phyloP scores from a whole-genome alignment of 2,888 invertebrate genomes.

The Chirona hameri region DNA sequence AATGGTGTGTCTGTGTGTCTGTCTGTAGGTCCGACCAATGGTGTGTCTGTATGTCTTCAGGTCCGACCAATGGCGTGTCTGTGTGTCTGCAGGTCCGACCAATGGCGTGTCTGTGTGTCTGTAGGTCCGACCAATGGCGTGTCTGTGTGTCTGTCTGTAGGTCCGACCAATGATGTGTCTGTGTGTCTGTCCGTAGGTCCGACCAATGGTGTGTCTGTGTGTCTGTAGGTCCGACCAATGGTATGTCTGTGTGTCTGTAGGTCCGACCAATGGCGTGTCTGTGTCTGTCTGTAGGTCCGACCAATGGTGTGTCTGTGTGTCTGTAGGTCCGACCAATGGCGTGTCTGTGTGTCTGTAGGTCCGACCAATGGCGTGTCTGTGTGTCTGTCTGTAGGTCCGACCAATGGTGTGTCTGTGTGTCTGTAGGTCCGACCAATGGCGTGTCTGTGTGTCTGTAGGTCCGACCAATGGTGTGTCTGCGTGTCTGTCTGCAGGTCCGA shows the following conservation, averaged over 20 bases:
- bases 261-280: not conserved
- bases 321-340: not conserved
- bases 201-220: not conserved
- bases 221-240: slow-evolving; percentile 3
- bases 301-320: not conserved
- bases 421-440: not conserved
- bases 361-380: not conserved
- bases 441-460: not conserved
- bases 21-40: slow-evolving; percentile 3
- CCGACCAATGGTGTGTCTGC: slow-evolving; percentile 24
- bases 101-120: not conserved
- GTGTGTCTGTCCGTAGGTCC: not conserved
- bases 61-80: not conserved
- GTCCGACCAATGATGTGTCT: slow-evolving; percentile 2
- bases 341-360: not conserved
- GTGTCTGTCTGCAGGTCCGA: not conserved
- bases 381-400: not conserved
- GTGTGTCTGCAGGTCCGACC: not conserved
- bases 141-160: not conserved
- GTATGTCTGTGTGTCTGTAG: not conserved
- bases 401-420: not conserved
- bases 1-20: not conserved
- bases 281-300: not conserved
- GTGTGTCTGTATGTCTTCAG: not conserved
- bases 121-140: not conserved